Base-by-base conservation (phyloP, 2,888 invertebrate genomes). In the Caenorhabditis sulstoni region DNA sequence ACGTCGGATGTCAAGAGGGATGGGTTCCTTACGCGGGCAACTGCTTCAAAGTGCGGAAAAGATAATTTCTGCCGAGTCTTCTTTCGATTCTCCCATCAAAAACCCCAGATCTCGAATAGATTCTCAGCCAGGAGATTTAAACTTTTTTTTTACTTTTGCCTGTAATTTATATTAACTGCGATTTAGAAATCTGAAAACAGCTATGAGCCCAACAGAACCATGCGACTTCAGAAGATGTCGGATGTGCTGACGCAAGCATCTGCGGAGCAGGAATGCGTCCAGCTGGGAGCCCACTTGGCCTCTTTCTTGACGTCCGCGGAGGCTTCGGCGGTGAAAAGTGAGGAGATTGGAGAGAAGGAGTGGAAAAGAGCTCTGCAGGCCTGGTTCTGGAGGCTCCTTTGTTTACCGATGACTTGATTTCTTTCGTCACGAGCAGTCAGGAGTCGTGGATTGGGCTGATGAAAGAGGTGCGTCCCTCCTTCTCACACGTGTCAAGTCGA, bases 371-470 rank as follows among this genome's bases (percentile, higher is more conserved):
- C 3, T 1, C 62, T 74, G 41, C 53, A 74, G 74, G 44, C 22
- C 66, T 74, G 4, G 61, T 74, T 29, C 53, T 74, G 29, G 22
- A 53, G 3, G 45, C 74, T 37, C 74, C 74, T n/a, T 47, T 74
- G 8, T 61, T 59, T 20, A 16, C 53, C 9, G 20, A 18, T 7
- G 61, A 64, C 18, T 22, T 73, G n/a, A 14, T 37, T 16, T 45
- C 55, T 1, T 75, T 39, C 22, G 12, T 57, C 23, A 50, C 66
- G 0, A 66, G 53, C n/a, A 76, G 68, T 35, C 64, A 68, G 22
- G 49, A 58, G 20, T 29, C 68, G 18, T 76, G 76, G 76, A 76
- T 76, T 58, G 76, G 76, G 1, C 41, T 76, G 16, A 41, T 39
- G n/a, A 76, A 44, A 29, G 22, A 41, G 50, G 49, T 35, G 11